Base-by-base conservation (phyloP, 2,888 invertebrate genomes). In the Cosmia pyralina region DNA sequence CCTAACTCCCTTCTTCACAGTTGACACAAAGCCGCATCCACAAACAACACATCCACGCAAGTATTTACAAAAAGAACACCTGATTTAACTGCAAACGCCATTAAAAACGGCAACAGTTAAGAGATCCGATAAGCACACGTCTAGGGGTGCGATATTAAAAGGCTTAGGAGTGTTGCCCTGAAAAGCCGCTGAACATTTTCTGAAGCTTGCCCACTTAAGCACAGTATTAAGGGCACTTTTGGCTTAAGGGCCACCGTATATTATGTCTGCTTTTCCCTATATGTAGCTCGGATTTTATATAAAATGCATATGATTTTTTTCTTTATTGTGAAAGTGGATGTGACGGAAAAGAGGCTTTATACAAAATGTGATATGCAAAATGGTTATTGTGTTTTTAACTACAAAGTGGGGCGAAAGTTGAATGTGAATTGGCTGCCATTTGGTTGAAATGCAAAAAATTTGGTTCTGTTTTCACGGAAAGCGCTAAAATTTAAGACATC, bases 171-270 rank as follows among this genome's bases (percentile, higher is more conserved):
- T 95, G 96, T 95, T 94, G 93, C 91, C 90, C 93, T 95, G 94
- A 95, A 95, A 95, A 93, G 95, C 93, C 91, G 93, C 93, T 92
- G 94, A 94, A 94, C 93, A 93, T 94, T 93, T 76, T 93, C 94
- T 92, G 94, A 92, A 93, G 92, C 94, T 92, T 93, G 94, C 95
- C 92, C 95, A 93, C 96, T 96, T 95, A 92, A 95, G 92, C 95
- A 93, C 93, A 93, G 95, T 95, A 95, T 96, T 96, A 95, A 96
- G 95, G 94, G 96, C 92, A 95, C 96, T 96, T 93, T 91, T 87
- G 92, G 89, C 90, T 92, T 92, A 92, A 94, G 94, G 91, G 91
- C 90, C 88, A 88, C 89, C 93, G 93, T 95, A 95, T 94, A 95
- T 94, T 94, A 94, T 92, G 88, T 91, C 90, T 86, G 90, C 90